Conservation (phyloP, 2,888 invertebrate species). For the Drosophila sordidula region DNA sequence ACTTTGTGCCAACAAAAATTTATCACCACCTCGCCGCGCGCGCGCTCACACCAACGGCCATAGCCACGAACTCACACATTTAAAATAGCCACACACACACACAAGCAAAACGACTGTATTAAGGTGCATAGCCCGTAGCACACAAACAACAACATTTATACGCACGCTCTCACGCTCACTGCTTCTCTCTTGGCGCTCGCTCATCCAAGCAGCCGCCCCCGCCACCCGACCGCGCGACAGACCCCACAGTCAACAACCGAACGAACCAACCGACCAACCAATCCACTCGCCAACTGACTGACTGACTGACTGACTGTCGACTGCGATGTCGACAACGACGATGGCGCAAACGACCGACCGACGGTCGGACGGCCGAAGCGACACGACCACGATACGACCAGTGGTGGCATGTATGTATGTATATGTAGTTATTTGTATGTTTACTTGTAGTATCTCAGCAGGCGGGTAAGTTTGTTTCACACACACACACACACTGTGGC, state of each 20-base stretch:
- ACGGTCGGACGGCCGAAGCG: conserved; percentile 40
- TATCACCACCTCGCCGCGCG: conserved; percentile 61
- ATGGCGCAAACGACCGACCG: conserved; percentile 31
- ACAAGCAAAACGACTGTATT: conserved; percentile 25
- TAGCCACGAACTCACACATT: conserved; percentile 48
- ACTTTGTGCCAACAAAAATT: conserved; percentile 78
- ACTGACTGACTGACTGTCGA: conserved; percentile 50
- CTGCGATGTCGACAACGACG: conserved; percentile 35
- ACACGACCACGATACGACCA: conserved; percentile 50
- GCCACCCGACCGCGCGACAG: conserved; percentile 26
- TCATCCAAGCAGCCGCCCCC: conserved; percentile 50
- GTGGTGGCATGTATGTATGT: conserved; percentile 58
- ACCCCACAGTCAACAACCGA: conserved; percentile 10
- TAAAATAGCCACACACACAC: conserved; percentile 17
- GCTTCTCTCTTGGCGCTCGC: conserved; percentile 52
- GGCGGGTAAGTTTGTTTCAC: conserved; percentile 66
- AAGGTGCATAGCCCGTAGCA: conserved; percentile 61
- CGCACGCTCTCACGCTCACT: conserved; percentile 50
- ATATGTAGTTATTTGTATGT: conserved; percentile 58
- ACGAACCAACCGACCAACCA: conserved; percentile 37
- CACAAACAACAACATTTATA: conserved; percentile 54
- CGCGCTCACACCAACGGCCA: conserved; percentile 29
- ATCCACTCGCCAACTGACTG: conserved; percentile 56
- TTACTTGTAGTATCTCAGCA: conserved; percentile 69
- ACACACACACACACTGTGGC: conserved; percentile 44